Base-by-base conservation (phyloP, 2,797 vertebrate genomes). In the Sylvilagus floridanus region DNA sequence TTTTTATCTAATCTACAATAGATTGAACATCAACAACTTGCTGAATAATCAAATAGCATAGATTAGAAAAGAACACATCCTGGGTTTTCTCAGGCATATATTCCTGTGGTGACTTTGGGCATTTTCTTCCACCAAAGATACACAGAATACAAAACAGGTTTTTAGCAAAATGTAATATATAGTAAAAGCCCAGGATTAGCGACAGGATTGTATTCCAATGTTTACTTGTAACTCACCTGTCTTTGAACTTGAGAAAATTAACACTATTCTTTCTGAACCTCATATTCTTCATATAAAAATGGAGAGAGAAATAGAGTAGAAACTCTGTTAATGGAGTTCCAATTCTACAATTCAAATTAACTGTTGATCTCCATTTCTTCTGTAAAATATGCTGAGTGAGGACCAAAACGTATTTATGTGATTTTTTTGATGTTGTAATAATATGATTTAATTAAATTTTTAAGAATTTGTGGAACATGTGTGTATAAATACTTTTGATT, bases 1-100 rank as follows among this genome's bases (percentile, higher is more conserved):
- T 97, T 97, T 95, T 97, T 47, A 97, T 97, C 92, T 96, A 96
- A 97, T 94, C 9, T 60, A 87, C 71, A 78, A 72, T 76, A 95
- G 93, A 96, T 96, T 95, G 69, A 97, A 97, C 90, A 92, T 86
- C n/a, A 97, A 78, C 75, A 95, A 94, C 76, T 73, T 96, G 89
- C 86, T 97, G 96, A 96, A 89, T 96, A 96, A 90, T 95, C 21
- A 6, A 95, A 84, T 78, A 93, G 2, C 71, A 95, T 16, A 93
- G 63, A 95, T 97, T 81, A 78, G 24, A 2, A 16, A 85, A 75
- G 71, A 57, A 63, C 65, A 35, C 57, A 69, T 32, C 86, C 71
- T 93, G 81, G 32, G 75, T 97, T 96, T 92, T 82, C 86, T 89
- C 87, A 86, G 47, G 9, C 87, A 73, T 75, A 28, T 82, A 97